phyloP scores from a whole-genome alignment of 2,888 invertebrate species.

The Macaria notata region DNA sequence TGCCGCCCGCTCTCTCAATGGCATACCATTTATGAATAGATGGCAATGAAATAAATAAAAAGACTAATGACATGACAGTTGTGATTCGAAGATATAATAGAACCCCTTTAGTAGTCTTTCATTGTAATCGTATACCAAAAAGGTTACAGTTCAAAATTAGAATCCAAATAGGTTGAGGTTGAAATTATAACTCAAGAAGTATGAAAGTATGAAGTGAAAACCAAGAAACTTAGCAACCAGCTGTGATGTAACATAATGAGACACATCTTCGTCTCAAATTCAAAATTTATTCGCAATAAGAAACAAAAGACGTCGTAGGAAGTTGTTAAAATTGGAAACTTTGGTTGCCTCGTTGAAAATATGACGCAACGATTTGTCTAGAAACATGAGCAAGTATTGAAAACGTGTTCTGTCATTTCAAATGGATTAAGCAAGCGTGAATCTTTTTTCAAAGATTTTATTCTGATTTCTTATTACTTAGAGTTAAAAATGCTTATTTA shows the following conservation, averaged over 20 bases:
- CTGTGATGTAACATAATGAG: slow-evolving; percentile 1
- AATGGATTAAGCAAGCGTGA: background rate
- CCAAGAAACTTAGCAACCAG: background rate
- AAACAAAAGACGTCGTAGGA: slow-evolving; percentile 11
- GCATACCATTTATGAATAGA: slow-evolving; percentile 1
- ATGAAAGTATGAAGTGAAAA: too few relatives aligned
- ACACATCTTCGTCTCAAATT: slow-evolving; percentile 7
- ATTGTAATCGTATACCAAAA: too few relatives aligned
- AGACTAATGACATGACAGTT: too few relatives aligned
- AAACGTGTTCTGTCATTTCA: background rate
- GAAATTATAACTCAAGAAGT: too few relatives aligned
- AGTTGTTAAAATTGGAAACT: slow-evolving; percentile 14
- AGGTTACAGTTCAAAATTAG: too few relatives aligned
- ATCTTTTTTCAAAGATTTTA: background rate
- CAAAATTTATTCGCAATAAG: slow-evolving; percentile 5
- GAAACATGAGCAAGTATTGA: background rate
- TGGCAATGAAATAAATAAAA: background rate
- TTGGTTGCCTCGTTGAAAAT: slow-evolving; percentile 3
- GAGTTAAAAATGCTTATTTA: background rate
- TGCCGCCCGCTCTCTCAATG: slow-evolving; percentile 22
- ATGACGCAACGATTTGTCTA: background rate
- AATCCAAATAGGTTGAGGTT: too few relatives aligned
- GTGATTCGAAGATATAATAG: too few relatives aligned
- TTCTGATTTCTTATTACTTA: background rate
- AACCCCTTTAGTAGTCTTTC: too few relatives aligned